Conservation (phyloP, 23 tunicate species). For the Corella eumyota region DNA sequence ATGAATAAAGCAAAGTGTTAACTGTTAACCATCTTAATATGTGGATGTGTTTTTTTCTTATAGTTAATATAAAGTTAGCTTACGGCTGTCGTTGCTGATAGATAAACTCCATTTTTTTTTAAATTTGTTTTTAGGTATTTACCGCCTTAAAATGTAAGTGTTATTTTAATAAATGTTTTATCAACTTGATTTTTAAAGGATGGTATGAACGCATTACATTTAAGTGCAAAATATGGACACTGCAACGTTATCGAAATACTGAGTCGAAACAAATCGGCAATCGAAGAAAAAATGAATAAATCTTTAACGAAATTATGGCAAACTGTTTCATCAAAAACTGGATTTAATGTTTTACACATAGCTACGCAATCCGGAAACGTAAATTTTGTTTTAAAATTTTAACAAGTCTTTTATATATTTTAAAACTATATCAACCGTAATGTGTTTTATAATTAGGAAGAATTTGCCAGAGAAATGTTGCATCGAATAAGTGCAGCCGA, state of each 20-base stretch:
- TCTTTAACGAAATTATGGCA: slow-evolving; percentile 31
- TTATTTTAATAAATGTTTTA: too few species aligned
- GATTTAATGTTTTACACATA: slow-evolving; percentile 76
- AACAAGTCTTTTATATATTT: neutral
- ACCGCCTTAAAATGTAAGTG: too few species aligned
- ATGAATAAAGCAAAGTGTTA: neutral
- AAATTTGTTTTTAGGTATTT: too few species aligned
- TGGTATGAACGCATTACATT: slow-evolving; percentile 82
- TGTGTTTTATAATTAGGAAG: too few species aligned
- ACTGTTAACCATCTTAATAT: neutral
- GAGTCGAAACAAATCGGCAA: slow-evolving; percentile 15
- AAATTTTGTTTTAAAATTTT: slow-evolving; percentile 11
- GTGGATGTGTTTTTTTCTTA: neutral
- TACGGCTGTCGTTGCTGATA: too few species aligned
- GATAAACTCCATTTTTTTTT: too few species aligned
- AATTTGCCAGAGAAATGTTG: slow-evolving; percentile 84
- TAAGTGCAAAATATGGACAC: slow-evolving; percentile 78
- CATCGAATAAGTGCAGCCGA: slow-evolving; percentile 49
- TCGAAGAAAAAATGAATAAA: slow-evolving; percentile 9
- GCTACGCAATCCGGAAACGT: slow-evolving; percentile 79
- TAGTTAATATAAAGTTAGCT: too few species aligned
- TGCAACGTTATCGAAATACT: slow-evolving; percentile 62
- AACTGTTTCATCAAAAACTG: slow-evolving; percentile 60
- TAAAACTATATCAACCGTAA: neutral
- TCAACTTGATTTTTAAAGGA: too few species aligned